Base-by-base conservation (phyloP, 2,113 vertebrate species). In the Corythornis madagascariensis region DNA sequence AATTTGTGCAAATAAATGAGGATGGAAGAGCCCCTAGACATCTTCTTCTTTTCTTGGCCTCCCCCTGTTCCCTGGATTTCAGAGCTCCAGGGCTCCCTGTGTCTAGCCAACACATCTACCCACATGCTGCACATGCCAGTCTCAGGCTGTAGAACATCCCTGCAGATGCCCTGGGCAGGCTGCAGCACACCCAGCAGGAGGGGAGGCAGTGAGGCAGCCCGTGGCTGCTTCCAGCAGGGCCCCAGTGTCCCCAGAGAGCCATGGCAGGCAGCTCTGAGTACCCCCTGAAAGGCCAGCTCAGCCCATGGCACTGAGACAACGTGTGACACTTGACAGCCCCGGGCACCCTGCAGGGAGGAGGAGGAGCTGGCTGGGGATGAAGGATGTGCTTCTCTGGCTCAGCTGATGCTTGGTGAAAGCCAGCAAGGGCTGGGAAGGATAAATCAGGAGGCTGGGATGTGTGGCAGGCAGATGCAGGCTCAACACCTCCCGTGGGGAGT, bases 1-100 rank as follows among this genome's bases (percentile, higher is more conserved):
- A 93, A 80, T 83, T 80, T 60, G 55, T 64, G 47, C 73, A 83
- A 87, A 70, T 45, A 89, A 92, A 89, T 59, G 56, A 89, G 87
- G 56, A 53, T 6, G n/a, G 50, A 87, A 75, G 38, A 89, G 81
- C 84, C 78, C 55, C 78, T 4, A 38, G 92, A 50, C 74, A 89
- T 82, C 70, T 65, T 29, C 11, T 22, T 35, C 40, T 64, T 53
- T 75, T 60, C 77, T 72, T 35, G 28, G 66, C 55, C 86, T 89
- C 73, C 55, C 55, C 70, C 74, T 50, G 50, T 47, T 87, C 33
- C 77, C 45, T 7, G 26, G 10, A 33, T n/a, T 70, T 86, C 78
- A 65, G 74, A 84, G 63, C 88, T 77, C 31, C 56, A 19, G 81
- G 78, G 78, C 42, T 85, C 25, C 45, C 48, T 57, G 31, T 1